A percentile compares a stretch with the other conserved stretches of the same genome.
Evolutionary conservation across 1,140 invertebrate species (phyloP).

Genomic region (Mya arenaria): DNA sequence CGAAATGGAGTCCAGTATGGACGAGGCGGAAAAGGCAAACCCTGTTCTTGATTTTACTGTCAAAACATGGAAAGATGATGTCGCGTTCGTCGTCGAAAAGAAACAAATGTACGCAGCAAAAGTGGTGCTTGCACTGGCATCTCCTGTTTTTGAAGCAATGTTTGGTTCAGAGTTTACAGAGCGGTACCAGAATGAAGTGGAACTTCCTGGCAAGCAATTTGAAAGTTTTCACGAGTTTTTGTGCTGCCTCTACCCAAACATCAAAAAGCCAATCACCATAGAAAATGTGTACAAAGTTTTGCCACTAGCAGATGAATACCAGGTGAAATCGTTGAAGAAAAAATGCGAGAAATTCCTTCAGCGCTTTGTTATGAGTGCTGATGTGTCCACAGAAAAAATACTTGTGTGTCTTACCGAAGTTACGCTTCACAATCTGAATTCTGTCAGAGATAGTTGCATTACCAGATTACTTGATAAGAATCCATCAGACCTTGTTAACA

Average conservation of each 20-base stretch:
- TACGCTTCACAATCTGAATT: not conserved
- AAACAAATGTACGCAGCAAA: constrained; percentile 21
- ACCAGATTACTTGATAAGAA: not conserved
- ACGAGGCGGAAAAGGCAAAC: not conserved
- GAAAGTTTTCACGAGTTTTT: constrained; percentile 21
- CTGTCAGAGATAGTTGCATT: not conserved
- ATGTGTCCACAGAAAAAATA: not conserved
- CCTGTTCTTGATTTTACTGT: constrained; percentile 2
- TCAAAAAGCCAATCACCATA: not conserved
- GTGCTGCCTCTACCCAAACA: constrained; percentile 12
- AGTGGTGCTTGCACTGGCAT: not conserved
- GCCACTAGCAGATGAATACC: constrained; percentile 24
- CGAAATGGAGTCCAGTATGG: not conserved
- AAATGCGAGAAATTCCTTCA: not conserved
- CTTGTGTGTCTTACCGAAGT: not conserved
- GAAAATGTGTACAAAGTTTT: constrained; percentile 10
- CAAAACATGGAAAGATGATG: constrained; percentile 18
- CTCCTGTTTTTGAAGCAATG: constrained; percentile 31
- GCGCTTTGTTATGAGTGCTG: not conserved
- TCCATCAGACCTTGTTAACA: not conserved
- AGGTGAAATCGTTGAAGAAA: not conserved
- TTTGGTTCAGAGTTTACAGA: constrained; percentile 16
- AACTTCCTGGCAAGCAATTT: constrained; percentile 5
- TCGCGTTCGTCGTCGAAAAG: constrained; percentile 1
- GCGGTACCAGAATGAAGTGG: constrained; percentile 1